phyloP scores from a whole-genome alignment of 2,113 vertebrate species.

The Lepus timidus region DNA sequence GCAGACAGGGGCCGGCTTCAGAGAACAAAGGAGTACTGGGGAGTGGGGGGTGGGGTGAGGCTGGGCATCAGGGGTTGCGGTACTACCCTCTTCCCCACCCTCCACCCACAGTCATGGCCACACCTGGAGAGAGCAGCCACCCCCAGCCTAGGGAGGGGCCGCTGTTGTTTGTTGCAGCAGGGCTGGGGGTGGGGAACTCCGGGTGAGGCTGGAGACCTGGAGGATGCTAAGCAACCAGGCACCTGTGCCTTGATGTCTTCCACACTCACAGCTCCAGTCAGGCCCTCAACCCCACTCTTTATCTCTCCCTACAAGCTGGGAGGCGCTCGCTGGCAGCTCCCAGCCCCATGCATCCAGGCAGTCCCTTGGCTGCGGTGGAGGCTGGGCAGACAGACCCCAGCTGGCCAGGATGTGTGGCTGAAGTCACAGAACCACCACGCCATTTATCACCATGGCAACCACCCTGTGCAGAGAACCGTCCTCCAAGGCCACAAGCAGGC shows the following conservation, averaged over 20 bases:
- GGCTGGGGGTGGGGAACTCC: neutral
- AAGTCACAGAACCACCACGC: neutral
- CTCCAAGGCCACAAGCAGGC: neutral
- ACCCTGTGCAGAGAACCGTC: neutral
- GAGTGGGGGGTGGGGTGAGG: neutral
- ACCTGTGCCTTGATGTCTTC: neutral
- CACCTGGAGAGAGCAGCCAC: neutral
- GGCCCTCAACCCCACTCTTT: neutral
- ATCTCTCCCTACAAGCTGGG: neutral
- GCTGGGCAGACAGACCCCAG: neutral
- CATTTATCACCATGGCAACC: neutral
- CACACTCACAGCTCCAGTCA: neutral
- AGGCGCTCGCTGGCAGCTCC: neutral
- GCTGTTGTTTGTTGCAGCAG: neutral
- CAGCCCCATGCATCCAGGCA: rapidly evolving
- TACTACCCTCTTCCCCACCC: neutral
- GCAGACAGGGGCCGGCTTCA: neutral
- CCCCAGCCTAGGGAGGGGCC: neutral
- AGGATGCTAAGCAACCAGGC: neutral
- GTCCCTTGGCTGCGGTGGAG: neutral
- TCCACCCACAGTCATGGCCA: neutral
- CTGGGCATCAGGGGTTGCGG: neutral
- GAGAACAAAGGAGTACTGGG: neutral
- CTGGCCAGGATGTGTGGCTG: neutral
- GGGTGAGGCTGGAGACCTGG: neutral